Base-by-base conservation (phyloP, 1,140 invertebrate genomes). In the Drosophila oshimai region DNA sequence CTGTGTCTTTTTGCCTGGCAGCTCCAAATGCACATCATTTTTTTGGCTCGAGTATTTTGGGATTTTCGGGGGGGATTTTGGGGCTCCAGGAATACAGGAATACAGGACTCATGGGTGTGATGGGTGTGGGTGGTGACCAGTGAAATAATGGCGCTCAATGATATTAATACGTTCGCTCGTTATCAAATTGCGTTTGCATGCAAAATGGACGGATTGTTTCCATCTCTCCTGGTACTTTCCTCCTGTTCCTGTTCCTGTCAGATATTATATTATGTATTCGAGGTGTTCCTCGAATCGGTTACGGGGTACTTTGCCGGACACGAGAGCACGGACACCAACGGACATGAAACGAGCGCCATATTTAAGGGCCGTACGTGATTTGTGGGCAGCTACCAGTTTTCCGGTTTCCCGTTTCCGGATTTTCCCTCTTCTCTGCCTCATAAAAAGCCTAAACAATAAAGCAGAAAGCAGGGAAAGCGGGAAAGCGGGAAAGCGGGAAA, bases 111-210 rank as follows among this genome's bases (percentile, higher is more conserved):
- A 44, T 37, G 12, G 12, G 44, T 45, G 39, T 55, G 34, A 7
- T 51, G 36, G n/a, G 44, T 51, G 12, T 39, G 39, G 49, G 50
- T 44, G 69, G 34, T 20, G 50, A 13, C 33, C 58, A 67, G 46
- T 72, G 75, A 81, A 77, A 74, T 87, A 87, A 87, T 87, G 81
- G 81, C 53, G 76, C 72, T 73, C 81, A 84, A 88, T 89, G 74
- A 87, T 89, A 89, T 89, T 89, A 89, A 89, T 89, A 89, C 77
- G 86, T 89, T 89, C 86, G 87, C 86, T 89, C 86, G 86, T 89
- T 89, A 89, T 89, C 86, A 89, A 89, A 89, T 89, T 80, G 86
- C 76, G 74, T 86, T 89, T 76, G 70, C 79, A 86, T 89, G 70
- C 77, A 78, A 74, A 89, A 89, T 89, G 87, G 80, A 89, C 78